A percentile compares a stretch with the other conserved stretches of the same genome.
Conservation (phyloP, 1,140 invertebrate genomes). For the Metopolophium dirhodum region DNA sequence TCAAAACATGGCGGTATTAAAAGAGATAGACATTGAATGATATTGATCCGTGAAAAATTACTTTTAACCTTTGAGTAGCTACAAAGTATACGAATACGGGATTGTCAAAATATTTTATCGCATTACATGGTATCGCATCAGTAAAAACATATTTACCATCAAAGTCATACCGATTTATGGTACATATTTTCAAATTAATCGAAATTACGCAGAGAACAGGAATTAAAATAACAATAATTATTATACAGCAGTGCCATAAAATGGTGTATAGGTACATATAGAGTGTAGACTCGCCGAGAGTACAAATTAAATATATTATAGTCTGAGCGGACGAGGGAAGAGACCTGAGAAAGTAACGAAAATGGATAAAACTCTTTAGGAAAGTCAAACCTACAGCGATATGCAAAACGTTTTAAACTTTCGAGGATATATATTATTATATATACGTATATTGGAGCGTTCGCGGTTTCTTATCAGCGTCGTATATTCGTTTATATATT, state of each 20-base stretch:
- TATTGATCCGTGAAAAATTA: no score
- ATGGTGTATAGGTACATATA: neutral
- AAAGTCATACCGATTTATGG: neutral
- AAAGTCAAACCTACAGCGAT: neutral
- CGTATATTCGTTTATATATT: neutral
- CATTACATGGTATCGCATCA: no score
- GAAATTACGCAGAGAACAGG: neutral
- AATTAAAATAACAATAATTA: neutral
- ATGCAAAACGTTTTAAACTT: slow-evolving; percentile 17
- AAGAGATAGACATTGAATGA: neutral
- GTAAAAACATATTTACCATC: neutral
- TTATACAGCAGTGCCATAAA: neutral
- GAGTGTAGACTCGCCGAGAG: neutral
- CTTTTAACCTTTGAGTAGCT: neutral
- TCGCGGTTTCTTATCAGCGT: slow-evolving; percentile 44
- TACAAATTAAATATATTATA: neutral
- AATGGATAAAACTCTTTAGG: neutral
- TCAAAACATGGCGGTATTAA: neutral
- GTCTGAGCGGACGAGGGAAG: neutral
- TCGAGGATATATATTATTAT: neutral
- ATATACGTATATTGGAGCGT: neutral
- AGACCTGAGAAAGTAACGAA: neutral
- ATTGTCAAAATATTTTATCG: neutral
- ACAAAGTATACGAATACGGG: neutral
- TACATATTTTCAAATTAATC: neutral